phyloP scores from a whole-genome alignment of 2,113 vertebrate genomes.

The Eretmochelys imbricata region DNA sequence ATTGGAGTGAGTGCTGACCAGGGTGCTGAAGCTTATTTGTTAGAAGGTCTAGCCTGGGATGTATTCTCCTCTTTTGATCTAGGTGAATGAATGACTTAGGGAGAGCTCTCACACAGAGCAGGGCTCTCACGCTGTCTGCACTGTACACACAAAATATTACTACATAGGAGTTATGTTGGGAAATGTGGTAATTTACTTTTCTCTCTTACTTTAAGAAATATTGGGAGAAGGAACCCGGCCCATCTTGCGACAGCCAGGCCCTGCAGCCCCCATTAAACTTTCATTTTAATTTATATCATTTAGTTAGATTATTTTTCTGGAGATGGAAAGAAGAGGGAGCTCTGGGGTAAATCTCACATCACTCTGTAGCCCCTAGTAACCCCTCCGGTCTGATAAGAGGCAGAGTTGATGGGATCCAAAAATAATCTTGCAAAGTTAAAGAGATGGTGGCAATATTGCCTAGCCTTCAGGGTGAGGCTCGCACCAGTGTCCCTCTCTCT shows the following conservation, averaged over 20 bases:
- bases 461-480: neutral
- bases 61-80: neutral
- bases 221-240: neutral
- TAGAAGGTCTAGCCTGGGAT: accelerated
- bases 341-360: neutral
- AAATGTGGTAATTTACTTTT: neutral
- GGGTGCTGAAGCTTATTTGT: neutral
- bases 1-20: neutral
- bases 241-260: neutral
- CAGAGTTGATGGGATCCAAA: neutral
- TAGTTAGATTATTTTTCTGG: neutral
- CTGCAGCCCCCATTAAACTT: neutral
- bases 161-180: neutral
- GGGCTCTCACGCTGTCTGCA: neutral
- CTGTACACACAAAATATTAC: neutral
- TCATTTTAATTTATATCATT: neutral
- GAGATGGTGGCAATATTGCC: neutral
- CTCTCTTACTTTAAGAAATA: neutral
- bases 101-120: neutral
- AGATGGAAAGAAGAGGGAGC: neutral
- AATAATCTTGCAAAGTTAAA: neutral
- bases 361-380: accelerated
- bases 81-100: neutral
- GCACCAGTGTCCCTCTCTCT: neutral
- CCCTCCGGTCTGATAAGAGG: neutral